Conservation (phyloP, 2,113 vertebrate genomes). For the Electrona antarctica region DNA sequence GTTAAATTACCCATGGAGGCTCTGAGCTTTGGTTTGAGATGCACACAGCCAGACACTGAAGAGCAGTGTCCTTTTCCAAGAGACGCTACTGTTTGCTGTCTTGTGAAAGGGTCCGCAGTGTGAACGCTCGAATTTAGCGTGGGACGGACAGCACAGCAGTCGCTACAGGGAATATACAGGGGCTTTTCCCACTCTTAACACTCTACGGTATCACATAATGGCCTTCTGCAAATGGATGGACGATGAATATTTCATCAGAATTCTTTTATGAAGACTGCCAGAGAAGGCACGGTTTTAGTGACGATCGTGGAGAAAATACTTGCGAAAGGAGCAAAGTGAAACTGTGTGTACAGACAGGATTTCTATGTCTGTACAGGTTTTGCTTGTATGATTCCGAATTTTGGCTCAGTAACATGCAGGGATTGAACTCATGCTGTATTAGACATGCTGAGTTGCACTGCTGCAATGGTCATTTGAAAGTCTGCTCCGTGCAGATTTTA, state of each 20-base stretch:
- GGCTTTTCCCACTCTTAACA: slow-evolving; percentile 51
- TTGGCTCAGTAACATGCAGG: not conserved
- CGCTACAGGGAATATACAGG: slow-evolving; percentile 39
- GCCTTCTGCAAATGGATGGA: slow-evolving; percentile 67
- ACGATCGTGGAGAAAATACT: slow-evolving; percentile 20
- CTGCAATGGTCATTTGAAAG: too few relatives aligned
- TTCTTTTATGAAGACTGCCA: slow-evolving; percentile 58
- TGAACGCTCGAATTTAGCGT: slow-evolving; percentile 42
- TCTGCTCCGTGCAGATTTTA: too few relatives aligned
- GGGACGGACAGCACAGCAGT: slow-evolving; percentile 50
- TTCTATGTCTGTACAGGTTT: slow-evolving; percentile 8
- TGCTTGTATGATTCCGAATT: not conserved
- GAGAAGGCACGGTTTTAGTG: slow-evolving; percentile 53
- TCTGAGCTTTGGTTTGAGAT: slow-evolving; percentile 2
- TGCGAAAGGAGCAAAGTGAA: slow-evolving; percentile 52
- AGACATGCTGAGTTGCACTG: not conserved
- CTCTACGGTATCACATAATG: slow-evolving; percentile 65
- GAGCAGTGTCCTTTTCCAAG: not conserved
- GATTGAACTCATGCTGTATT: not conserved
- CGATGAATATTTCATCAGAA: slow-evolving; percentile 76
- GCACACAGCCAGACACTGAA: not conserved
- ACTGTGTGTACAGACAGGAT: not conserved
- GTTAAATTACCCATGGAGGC: slow-evolving; percentile 4
- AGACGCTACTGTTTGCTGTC: slow-evolving; percentile 37
- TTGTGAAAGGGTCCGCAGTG: slow-evolving; percentile 29